A percentile compares a stretch with the other conserved stretches of the same genome.
These are phyloP conservation scores for Deroplatys truncata DNA, from an alignment of 2,888 invertebrate genomes.

Conservation along the genomic window DNA sequence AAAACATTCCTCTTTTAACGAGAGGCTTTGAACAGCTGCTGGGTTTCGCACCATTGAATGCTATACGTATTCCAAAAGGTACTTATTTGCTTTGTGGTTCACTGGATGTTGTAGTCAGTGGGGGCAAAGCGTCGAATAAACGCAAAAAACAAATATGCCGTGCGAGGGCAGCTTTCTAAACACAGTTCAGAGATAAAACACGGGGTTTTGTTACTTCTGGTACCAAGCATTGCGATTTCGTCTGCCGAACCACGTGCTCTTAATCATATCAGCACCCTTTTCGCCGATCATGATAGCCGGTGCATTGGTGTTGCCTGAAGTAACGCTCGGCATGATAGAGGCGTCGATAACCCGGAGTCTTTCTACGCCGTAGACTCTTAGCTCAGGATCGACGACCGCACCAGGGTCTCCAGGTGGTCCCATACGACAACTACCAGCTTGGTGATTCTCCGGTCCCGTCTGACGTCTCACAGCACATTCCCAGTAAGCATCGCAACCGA, in stretches of 20 bases:
- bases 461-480: slow-evolving; percentile 55
- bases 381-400: slow-evolving; percentile 55
- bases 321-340: slow-evolving; percentile 53
- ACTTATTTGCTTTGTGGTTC: neutral
- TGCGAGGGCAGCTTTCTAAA: neutral
- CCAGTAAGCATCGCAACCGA: slow-evolving; percentile 63
- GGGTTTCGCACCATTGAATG: neutral
- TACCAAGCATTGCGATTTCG: slow-evolving; percentile 35
- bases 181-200: neutral
- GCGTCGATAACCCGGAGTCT: slow-evolving; percentile 54
- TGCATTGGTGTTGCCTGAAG: slow-evolving; percentile 56
- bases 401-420: slow-evolving; percentile 52
- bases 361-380: slow-evolving; percentile 48
- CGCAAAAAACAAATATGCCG: neutral
- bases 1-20: neutral
- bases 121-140: neutral
- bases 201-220: neutral
- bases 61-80: neutral
- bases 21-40: neutral
- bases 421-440: slow-evolving; percentile 62
- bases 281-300: slow-evolving; percentile 57
- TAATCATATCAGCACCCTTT: slow-evolving; percentile 53
- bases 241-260: slow-evolving; percentile 44
- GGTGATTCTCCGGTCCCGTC: slow-evolving; percentile 62
- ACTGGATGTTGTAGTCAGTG: neutral